Evolutionary conservation across 2,797 vertebrate species (phyloP), one percentile per base, ranked within the genome.

Genomic region (Schizothorax lantsangensis): DNA sequence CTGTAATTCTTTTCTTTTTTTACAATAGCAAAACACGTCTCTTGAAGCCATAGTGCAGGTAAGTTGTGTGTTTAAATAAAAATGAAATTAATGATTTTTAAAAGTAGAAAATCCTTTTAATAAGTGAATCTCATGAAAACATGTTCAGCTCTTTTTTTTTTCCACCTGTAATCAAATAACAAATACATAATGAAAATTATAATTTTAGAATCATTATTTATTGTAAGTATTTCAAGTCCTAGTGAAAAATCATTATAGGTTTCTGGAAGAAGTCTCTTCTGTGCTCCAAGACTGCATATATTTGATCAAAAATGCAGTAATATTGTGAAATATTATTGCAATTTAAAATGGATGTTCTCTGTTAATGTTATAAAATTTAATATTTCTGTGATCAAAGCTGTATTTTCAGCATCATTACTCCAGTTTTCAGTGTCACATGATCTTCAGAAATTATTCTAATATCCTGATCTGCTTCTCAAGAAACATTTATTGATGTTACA

Each of bases 41-140:
- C 95, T 99, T 95, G 98, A 99, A 96, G 97, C 97, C 95, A 99
- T 99, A 95, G 98, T 99, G 91, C 98, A 98, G 95, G 98, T 99
- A 96, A 98, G 94, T 92, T 33, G 36, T 64, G 72, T 74, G 21
- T 45, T 64, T 3, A 7, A 77, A 33, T 21, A 38, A 71, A 17
- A n/a, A 30, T 15, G 40, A 40, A 10, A 4, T 26, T 59, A n/a
- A 11, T 45, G 36, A 9, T 73, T 45, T 45, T n/a, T n/a, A 11
- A 59, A 26, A 33, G 21, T 15, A 17, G 40, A 14, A 66, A 30
- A 69, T 30, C 23, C 84, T 2, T 75, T n/a, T 14, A 38, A 6
- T 84, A 47, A 72, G 77, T 79, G 26, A 30, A 40, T 71, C 23
- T 78, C 23, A 71, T 66, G 52, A 45, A n/a, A 38, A 15, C 43